Percentiles rank a stretch among this genome's conserved stretches.
Conservation (phyloP, 2,888 invertebrate species). For the Quadroppia sp. region DNA sequence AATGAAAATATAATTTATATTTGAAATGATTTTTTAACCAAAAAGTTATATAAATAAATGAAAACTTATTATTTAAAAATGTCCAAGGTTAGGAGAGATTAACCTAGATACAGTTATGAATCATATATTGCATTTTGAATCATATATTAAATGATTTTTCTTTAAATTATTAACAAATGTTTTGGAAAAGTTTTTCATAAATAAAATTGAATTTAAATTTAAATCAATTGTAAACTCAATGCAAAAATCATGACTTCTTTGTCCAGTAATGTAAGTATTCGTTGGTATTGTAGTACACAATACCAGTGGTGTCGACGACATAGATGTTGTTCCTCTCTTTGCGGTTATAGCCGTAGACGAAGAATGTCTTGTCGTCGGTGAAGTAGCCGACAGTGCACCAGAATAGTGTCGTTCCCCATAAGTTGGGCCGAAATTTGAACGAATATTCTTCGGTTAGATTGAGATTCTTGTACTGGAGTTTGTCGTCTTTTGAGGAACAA, state of each 20-base stretch:
- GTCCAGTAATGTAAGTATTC: constrained; percentile 30
- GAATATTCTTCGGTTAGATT: constrained; percentile 15
- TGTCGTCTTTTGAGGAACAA: constrained; percentile 28
- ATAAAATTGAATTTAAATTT: background rate
- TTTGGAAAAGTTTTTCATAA: background rate
- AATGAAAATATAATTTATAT: too few species aligned
- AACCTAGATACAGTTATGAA: too few species aligned
- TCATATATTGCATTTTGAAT: too few species aligned
- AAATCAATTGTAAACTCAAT: too few species aligned
- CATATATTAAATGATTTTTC: too few species aligned
- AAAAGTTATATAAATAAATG: too few species aligned
- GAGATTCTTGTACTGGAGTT: constrained; percentile 15
- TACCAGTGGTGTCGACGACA: constrained; percentile 19
- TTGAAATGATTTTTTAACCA: too few species aligned
- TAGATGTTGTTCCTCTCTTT: background rate
- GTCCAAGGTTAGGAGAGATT: too few species aligned
- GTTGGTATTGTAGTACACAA: constrained; percentile 26
- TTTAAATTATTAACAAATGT: too few species aligned
- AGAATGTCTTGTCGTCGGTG: constrained; percentile 20
- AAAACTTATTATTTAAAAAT: too few species aligned
- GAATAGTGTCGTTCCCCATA: constrained; percentile 26
- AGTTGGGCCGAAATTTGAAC: constrained; percentile 23
- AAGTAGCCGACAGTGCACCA: constrained; percentile 29
- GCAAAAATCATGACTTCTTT: background rate
- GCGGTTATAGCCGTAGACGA: background rate